phyloP scores from a whole-genome alignment of 2,888 invertebrate species.

The Zaprionus obscuricornis region DNA sequence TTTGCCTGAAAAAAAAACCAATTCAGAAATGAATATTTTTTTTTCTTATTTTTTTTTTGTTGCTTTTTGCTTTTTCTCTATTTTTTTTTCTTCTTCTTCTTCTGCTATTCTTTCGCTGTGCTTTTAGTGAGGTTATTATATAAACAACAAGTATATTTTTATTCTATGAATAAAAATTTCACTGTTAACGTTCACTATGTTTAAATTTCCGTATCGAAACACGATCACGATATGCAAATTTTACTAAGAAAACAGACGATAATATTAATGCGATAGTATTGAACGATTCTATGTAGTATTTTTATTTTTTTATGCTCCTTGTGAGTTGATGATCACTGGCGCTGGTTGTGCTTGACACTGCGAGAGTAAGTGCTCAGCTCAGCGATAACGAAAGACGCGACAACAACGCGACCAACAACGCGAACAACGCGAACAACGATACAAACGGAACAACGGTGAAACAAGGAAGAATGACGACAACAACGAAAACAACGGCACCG shows the following conservation, averaged over 20 bases:
- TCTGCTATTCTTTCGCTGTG: constrained; percentile 40
- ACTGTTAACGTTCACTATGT: constrained; percentile 41
- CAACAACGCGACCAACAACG: constrained; percentile 56
- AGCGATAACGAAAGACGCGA: constrained; percentile 63
- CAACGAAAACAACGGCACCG: constrained; percentile 11
- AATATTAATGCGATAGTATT: constrained; percentile 8
- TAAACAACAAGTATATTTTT: constrained; percentile 56
- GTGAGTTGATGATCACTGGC: constrained; percentile 54
- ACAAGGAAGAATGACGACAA: constrained; percentile 24
- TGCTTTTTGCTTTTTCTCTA: constrained; percentile 5
- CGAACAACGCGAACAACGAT: constrained; percentile 33
- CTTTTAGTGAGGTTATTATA: constrained; percentile 55
- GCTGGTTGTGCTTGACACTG: constrained; percentile 63
- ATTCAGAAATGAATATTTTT: constrained; percentile 61
- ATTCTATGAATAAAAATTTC: constrained; percentile 23
- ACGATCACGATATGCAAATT: constrained; percentile 30
- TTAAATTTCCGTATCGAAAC: no score
- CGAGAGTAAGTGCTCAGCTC: constrained; percentile 44
- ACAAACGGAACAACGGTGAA: constrained; percentile 34
- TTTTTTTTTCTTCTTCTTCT: constrained; percentile 19
- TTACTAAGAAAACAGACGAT: constrained; percentile 7
- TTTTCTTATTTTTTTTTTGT: constrained; percentile 33
- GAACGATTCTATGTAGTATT: neutral
- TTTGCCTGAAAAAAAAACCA: constrained; percentile 63
- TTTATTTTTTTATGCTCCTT: constrained; percentile 31